These are phyloP conservation scores for Tachina lurida DNA, from an alignment of 2,888 invertebrate species.

Conservation along the genomic window DNA sequence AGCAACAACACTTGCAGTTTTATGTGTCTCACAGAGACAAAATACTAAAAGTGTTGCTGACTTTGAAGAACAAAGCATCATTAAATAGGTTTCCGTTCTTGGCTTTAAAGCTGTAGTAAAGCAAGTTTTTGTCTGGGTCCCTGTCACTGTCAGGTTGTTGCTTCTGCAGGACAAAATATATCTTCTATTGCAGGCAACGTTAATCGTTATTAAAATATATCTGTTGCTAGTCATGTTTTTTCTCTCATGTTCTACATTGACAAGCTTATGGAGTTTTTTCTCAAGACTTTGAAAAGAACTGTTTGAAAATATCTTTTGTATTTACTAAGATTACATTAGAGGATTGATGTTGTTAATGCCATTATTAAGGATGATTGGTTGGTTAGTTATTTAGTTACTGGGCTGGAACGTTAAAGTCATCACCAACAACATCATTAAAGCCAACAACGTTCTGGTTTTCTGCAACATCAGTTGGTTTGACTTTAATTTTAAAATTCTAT, in stretches of 20 bases:
- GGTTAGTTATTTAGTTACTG: slow-evolving; percentile 40
- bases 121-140: slow-evolving; percentile 10
- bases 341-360: slow-evolving; percentile 29
- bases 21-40: neutral
- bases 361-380: slow-evolving; percentile 46
- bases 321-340: slow-evolving; percentile 15
- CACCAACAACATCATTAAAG: slow-evolving; percentile 15
- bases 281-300: slow-evolving; percentile 4
- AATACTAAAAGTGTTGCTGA: slow-evolving; percentile 21
- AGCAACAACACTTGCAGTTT: neutral
- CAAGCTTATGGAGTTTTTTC: slow-evolving; percentile 5
- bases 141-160: slow-evolving; percentile 5
- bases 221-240: slow-evolving; percentile 39
- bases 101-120: slow-evolving; percentile 44
- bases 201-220: slow-evolving; percentile 62
- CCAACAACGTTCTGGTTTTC: slow-evolving; percentile 3
- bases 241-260: neutral
- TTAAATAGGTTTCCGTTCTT: slow-evolving; percentile 37
- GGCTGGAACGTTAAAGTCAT: slow-evolving; percentile 10
- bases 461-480: slow-evolving; percentile 19
- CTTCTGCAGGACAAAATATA: neutral
- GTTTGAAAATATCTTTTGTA: slow-evolving; percentile 5
- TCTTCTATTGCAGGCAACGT: slow-evolving; percentile 57
- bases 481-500: slow-evolving; percentile 24
- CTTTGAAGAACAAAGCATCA: slow-evolving; percentile 41